Evolutionary conservation across 2,888 invertebrate species (phyloP).

Genomic region (Notodonta dromedarius): DNA sequence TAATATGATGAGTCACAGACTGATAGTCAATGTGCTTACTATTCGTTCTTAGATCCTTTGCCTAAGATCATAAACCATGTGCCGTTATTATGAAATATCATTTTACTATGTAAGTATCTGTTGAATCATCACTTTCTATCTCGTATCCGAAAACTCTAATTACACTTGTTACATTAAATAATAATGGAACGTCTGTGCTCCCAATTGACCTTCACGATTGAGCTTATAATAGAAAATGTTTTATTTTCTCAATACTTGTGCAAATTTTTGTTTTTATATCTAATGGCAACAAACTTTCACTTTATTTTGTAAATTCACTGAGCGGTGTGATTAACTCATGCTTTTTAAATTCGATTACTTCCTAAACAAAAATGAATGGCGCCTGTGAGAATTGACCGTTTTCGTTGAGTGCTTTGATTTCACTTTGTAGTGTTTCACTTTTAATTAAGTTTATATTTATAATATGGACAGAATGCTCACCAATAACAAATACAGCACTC

Average conservation of each 20-base stretch:
- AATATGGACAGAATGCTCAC: conserved; percentile 35
- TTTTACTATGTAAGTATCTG: conserved; percentile 5
- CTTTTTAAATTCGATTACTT: conserved; percentile 55
- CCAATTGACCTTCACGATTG: conserved; percentile 56
- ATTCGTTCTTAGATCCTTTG: conserved; percentile 11
- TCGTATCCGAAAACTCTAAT: conserved; percentile 26
- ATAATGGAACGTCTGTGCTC: conserved; percentile 31
- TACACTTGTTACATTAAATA: conserved; percentile 30
- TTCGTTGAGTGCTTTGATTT: conserved; percentile 35
- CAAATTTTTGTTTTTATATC: conserved; percentile 52
- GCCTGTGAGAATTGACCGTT: conserved; percentile 29
- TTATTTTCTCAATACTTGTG: conserved; percentile 41
- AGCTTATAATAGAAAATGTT: conserved; percentile 43
- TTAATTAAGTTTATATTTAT: conserved; percentile 15
- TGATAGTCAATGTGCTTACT: conserved; percentile 4
- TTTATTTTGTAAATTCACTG: conserved; percentile 62
- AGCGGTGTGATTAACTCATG: conserved; percentile 62
- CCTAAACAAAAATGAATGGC: conserved; percentile 33
- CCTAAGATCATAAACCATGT: not conserved
- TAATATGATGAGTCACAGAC: conserved; percentile 8
- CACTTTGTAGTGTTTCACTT: conserved; percentile 41
- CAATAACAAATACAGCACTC: conserved; percentile 51
- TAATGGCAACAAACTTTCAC: conserved; percentile 63
- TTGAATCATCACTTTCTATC: conserved; percentile 36
- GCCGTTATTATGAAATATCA: not conserved